phyloP scores from a whole-genome alignment of 2,888 invertebrate species.

The Bombyx huttoni region DNA sequence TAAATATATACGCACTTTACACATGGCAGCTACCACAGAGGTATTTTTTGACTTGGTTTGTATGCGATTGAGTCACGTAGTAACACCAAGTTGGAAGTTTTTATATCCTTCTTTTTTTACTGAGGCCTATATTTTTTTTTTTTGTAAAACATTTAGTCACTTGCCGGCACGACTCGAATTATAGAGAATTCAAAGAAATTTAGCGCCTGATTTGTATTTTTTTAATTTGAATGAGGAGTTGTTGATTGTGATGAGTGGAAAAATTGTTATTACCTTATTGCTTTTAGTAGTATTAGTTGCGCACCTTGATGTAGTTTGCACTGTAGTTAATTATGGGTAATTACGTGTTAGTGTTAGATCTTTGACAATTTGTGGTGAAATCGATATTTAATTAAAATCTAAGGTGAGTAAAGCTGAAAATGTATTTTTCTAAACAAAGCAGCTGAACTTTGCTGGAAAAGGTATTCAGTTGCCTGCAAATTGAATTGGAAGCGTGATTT shows the following conservation, averaged over 20 bases:
- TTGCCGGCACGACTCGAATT: conserved; percentile 20
- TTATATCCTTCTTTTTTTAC: conserved; percentile 16
- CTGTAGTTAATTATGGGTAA: too few species aligned
- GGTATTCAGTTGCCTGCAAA: too few species aligned
- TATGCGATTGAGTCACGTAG: conserved; percentile 38
- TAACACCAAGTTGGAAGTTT: conserved; percentile 18
- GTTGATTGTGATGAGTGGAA: not conserved
- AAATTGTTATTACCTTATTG: not conserved
- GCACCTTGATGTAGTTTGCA: not conserved
- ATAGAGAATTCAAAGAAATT: not conserved
- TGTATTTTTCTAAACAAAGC: too few species aligned
- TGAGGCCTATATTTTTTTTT: conserved; percentile 8
- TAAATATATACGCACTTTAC: conserved; percentile 13
- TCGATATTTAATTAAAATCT: too few species aligned
- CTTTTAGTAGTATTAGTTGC: not conserved
- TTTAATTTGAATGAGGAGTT: not conserved
- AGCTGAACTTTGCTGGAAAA: too few species aligned
- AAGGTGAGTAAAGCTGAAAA: too few species aligned
- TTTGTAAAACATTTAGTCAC: conserved; percentile 25
- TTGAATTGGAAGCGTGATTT: too few species aligned
- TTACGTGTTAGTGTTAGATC: too few species aligned
- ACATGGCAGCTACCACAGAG: conserved; percentile 32
- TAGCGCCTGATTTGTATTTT: not conserved
- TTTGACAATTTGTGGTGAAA: too few species aligned
- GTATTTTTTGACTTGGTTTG: conserved; percentile 34